phyloP scores from a whole-genome alignment of 2,797 vertebrate species.

The Amniataba percoides region DNA sequence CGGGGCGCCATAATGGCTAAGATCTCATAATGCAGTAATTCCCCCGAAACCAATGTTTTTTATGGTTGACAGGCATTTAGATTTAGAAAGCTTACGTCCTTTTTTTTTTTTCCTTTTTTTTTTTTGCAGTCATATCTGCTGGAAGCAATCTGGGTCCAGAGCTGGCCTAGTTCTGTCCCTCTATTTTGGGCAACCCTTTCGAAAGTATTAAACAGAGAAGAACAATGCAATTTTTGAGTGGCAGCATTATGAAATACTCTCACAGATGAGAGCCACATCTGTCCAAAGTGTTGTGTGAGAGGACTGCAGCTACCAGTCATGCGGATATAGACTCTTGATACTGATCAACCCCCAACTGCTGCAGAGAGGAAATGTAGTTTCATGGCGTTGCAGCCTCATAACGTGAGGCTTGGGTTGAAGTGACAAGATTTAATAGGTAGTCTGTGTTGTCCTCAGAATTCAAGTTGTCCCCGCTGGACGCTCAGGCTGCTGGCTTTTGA shows the following conservation, averaged over 20 bases:
- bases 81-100: slow-evolving; percentile 68
- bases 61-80: slow-evolving; percentile 69
- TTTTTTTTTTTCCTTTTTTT: slow-evolving; percentile 16
- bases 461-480: slow-evolving; percentile 1
- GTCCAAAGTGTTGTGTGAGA: slow-evolving; percentile 55
- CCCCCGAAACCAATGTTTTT: slow-evolving; percentile 65
- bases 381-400: slow-evolving; percentile 9
- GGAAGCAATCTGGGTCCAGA: slow-evolving; percentile 66
- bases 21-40: slow-evolving; percentile 69
- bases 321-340: slow-evolving; percentile 24
- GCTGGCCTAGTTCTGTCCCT: slow-evolving; percentile 69
- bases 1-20: slow-evolving; percentile 42
- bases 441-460: slow-evolving; percentile 18
- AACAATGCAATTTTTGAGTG: slow-evolving; percentile 66
- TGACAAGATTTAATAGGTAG: slow-evolving; percentile 12
- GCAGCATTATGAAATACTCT: slow-evolving; percentile 65
- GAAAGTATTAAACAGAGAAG: slow-evolving; percentile 67
- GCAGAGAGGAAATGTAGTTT: slow-evolving; percentile 33
- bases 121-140: slow-evolving; percentile 67
- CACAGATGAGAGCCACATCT: slow-evolving; percentile 68
- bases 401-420: no score
- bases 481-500: slow-evolving; percentile 19
- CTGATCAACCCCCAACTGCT: slow-evolving; percentile 17
- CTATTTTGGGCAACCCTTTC: slow-evolving; percentile 71
- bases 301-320: slow-evolving; percentile 19